These are phyloP conservation scores for Pundamilia nyererei DNA, from an alignment of 2,113 vertebrate species.

Conservation along the genomic window DNA sequence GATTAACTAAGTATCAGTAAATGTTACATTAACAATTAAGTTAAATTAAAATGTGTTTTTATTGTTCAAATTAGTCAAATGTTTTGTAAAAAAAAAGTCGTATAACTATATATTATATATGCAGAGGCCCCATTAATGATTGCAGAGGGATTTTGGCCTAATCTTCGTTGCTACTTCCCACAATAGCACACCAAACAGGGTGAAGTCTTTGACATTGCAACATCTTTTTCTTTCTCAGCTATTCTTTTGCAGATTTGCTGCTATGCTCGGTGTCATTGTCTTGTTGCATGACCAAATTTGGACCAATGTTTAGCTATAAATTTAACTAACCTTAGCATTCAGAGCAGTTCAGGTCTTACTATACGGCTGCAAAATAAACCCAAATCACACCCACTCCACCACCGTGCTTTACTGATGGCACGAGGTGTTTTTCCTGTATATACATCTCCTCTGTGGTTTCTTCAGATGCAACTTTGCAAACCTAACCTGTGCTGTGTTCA, in stretches of 20 bases:
- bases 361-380: background rate
- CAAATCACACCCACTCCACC: background rate
- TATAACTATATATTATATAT: too few species aligned
- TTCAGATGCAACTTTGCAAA: background rate
- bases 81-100: too few species aligned
- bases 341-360: background rate
- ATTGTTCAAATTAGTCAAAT: too few species aligned
- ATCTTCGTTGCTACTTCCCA: background rate
- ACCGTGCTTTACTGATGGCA: background rate
- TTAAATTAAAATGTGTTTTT: too few species aligned
- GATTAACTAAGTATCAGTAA: too few species aligned
- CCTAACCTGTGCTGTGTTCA: background rate
- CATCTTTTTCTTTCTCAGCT: background rate
- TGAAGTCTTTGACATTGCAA: background rate
- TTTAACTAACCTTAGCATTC: background rate
- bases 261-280: rapidly evolving
- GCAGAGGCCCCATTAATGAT: too few species aligned
- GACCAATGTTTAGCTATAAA: background rate
- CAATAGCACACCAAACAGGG: background rate
- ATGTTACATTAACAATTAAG: too few species aligned
- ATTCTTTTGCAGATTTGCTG: background rate
- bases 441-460: background rate
- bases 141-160: background rate
- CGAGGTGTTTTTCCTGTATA: background rate
- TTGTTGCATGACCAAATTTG: background rate